Percentiles rank a stretch among this genome's conserved stretches.
Conservation (phyloP, 1,140 invertebrate genomes). For the Homarus americanus region DNA sequence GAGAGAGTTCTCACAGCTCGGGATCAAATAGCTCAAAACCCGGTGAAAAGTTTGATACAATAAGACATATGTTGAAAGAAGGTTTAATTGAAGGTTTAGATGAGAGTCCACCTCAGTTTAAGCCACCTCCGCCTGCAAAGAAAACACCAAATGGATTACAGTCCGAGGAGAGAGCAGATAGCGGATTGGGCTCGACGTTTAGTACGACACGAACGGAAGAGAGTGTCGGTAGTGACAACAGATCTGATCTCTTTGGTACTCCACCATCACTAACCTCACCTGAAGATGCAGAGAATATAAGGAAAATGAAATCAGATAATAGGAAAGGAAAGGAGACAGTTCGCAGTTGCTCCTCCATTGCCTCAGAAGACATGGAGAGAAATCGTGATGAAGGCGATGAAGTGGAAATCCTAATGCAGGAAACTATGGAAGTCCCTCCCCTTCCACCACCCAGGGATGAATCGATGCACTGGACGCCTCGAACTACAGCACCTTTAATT, state of each 20-base stretch:
- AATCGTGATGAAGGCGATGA: conserved; percentile 66
- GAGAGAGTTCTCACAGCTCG: conserved; percentile 57
- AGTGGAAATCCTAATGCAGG: conserved; percentile 54
- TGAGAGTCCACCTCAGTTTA: conserved; percentile 80
- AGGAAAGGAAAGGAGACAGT: conserved; percentile 61
- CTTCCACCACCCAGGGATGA: conserved; percentile 61
- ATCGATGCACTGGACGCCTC: conserved; percentile 68
- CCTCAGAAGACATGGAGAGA: conserved; percentile 58
- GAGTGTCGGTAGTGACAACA: conserved; percentile 51
- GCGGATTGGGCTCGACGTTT: conserved; percentile 53
- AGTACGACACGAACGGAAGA: conserved; percentile 60
- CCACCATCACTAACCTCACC: conserved; percentile 56
- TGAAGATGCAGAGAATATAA: conserved; percentile 18
- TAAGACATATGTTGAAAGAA: conserved; percentile 86
- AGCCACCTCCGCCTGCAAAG: conserved; percentile 77
- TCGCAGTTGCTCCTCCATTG: conserved; percentile 46
- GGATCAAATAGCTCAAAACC: conserved; percentile 57
- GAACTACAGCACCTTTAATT: neutral
- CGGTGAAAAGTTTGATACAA: conserved; percentile 87
- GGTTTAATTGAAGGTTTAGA: conserved; percentile 82
- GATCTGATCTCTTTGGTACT: conserved; percentile 46
- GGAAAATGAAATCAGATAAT: neutral
- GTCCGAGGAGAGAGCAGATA: conserved; percentile 57
- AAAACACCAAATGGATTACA: conserved; percentile 55
- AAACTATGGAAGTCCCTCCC: conserved; percentile 61